These are phyloP conservation scores for Diglossa cyanea DNA, from an alignment of 2,797 vertebrate genomes.

Conservation along the genomic window DNA sequence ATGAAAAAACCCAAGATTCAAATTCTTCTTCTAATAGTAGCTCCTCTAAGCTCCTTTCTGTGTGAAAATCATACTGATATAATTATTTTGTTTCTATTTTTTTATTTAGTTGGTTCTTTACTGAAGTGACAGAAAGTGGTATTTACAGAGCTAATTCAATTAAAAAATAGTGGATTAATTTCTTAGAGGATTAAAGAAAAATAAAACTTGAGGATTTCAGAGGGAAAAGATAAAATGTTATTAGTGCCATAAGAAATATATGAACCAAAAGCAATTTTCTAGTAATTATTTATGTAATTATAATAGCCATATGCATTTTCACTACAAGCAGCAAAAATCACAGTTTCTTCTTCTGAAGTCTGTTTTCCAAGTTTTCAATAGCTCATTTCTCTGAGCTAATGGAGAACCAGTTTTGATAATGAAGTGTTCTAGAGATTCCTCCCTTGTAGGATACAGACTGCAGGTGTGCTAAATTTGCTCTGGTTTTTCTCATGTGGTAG, in stretches of 20 bases:
- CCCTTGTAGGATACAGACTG: not conserved
- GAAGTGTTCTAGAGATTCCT: not conserved
- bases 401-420: not conserved
- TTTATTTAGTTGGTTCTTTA: not conserved
- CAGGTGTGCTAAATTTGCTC: not conserved
- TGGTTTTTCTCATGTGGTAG: not conserved
- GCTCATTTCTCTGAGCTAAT: not conserved
- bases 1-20: not conserved
- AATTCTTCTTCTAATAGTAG: not conserved
- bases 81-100: not conserved
- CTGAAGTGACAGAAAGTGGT: not conserved
- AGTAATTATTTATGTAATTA: not conserved
- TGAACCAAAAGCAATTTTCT: not conserved
- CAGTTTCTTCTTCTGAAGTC: not conserved
- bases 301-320: not conserved
- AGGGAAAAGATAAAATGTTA: not conserved
- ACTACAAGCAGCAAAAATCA: not conserved
- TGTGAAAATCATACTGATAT: not conserved
- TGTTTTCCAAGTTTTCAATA: not conserved
- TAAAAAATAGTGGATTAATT: not conserved
- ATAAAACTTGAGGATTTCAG: not conserved
- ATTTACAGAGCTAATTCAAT: conserved; percentile 36
- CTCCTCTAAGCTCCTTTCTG: not conserved
- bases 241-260: not conserved
- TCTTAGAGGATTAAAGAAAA: conserved; percentile 25